A percentile compares a stretch with the other conserved stretches of the same genome.
Conservation (phyloP, 2,113 vertebrate species). For the Pterocles orientalis region DNA sequence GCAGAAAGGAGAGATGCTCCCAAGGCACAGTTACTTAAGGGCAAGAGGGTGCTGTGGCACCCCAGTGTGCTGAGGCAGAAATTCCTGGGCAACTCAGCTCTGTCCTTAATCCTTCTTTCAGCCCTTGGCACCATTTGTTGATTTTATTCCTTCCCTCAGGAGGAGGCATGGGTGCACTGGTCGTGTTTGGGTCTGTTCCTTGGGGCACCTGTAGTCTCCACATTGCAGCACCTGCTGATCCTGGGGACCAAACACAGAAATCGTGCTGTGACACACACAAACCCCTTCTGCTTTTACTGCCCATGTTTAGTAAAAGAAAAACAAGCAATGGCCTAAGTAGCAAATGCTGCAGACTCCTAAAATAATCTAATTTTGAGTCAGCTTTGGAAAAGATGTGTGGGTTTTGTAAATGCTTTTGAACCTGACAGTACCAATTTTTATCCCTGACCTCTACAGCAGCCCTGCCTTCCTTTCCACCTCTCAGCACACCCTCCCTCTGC, state of each 20-base stretch:
- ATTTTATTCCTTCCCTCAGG: not conserved
- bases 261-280: not conserved
- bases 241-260: not conserved
- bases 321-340: not conserved
- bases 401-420: not conserved
- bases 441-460: not conserved
- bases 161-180: not conserved
- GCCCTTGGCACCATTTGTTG: not conserved
- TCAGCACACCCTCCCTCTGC: not conserved
- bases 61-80: not conserved
- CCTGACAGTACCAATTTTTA: not conserved
- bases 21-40: not conserved
- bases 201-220: fast-evolving
- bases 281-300: not conserved
- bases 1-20: not conserved
- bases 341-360: not conserved
- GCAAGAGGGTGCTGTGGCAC: not conserved
- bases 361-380: not conserved
- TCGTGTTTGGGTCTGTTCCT: not conserved
- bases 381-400: not conserved
- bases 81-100: not conserved
- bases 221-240: not conserved
- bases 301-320: not conserved
- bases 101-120: not conserved
- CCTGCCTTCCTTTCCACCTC: not conserved